Evolutionary conservation across 2,113 vertebrate species (phyloP).

Genomic region (Callionymus lyra): DNA sequence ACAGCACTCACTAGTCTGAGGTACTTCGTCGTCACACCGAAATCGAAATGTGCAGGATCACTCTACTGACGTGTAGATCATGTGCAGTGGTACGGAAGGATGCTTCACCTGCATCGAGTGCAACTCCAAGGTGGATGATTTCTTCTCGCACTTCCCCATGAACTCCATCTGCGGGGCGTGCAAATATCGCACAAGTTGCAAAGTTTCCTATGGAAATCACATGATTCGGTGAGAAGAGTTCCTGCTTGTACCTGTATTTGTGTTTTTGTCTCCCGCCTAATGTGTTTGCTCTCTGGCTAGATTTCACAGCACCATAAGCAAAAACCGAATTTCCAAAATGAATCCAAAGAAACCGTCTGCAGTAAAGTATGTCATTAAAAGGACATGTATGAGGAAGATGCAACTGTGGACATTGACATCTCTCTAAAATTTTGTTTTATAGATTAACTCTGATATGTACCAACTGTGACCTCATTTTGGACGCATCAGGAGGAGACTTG

Average conservation of each 20-base stretch:
- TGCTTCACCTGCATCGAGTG: constrained; percentile 88
- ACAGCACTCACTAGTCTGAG: constrained; percentile 74
- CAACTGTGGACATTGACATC: neutral
- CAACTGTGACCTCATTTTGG: constrained; percentile 82
- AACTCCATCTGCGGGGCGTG: constrained; percentile 82
- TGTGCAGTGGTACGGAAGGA: constrained; percentile 58
- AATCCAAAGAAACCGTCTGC: constrained; percentile 26
- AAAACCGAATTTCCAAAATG: constrained; percentile 76
- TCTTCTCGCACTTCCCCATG: constrained; percentile 82
- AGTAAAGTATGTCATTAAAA: constrained; percentile 35
- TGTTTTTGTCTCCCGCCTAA: constrained; percentile 2
- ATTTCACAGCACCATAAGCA: constrained; percentile 81
- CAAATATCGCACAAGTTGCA: constrained; percentile 89
- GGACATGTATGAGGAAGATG: neutral
- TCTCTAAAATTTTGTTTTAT: constrained; percentile 21
- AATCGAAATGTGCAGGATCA: neutral
- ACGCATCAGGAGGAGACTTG: constrained; percentile 74
- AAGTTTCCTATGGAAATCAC: constrained; percentile 85
- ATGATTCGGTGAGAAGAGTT: constrained; percentile 77
- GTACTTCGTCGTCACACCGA: constrained; percentile 21
- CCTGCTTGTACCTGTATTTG: neutral
- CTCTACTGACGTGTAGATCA: neutral
- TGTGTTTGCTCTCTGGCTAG: constrained; percentile 47
- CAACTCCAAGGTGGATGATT: constrained; percentile 73
- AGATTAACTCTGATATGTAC: constrained; percentile 84